Evolutionary conservation across 2,113 vertebrate species (phyloP), one percentile per base, ranked within the genome.

Genomic region (Pterophyllum scalare): DNA sequence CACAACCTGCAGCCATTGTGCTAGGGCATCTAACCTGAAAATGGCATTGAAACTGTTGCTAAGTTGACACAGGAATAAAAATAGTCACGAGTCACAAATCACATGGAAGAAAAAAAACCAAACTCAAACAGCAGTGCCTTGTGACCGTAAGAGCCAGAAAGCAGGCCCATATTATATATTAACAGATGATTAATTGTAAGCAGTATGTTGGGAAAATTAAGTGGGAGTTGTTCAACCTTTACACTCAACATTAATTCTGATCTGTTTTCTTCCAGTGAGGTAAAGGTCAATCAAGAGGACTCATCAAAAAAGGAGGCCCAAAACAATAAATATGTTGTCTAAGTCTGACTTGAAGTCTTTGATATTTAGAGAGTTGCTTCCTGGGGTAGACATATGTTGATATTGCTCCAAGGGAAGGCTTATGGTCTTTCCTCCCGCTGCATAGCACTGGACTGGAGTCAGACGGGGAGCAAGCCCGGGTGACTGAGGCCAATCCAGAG

Each of bases 141-240:
- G 81, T 88, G 90, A 90, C 89, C 75, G 87, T 79, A 86, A 89
- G 43, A 83, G 59, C 77, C 38, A 35, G 57, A 83, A 75, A 49
- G 31, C 38, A 77, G 81, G 70, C 40, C 74, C 33, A 79, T 70
- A 57, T 76, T 49, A 70, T 17, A 75, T 82, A 75, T 76, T 62
- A 54, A 78, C 58, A n/a, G 54, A 76, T 89, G 85, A 94, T 87
- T 79, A 40, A 92, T 83, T 33, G 83, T 24, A 35, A 67, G 75
- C 20, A 72, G 60, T 80, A 81, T 62, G 61, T 62, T 79, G 59
- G 33, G 46, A 62, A 59, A 87, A 87, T 87, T 92, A 90, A 89
- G 79, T 89, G 78, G 87, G 87, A 90, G 92, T 86, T 93, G 90
- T 93, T 92, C 6, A 56, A 56, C 59, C 70, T 85, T 88, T 75